Evolutionary conservation across 2,888 invertebrate genomes (phyloP), one percentile per base, ranked within the genome.

Genomic region (Luperina nickerlii): DNA sequence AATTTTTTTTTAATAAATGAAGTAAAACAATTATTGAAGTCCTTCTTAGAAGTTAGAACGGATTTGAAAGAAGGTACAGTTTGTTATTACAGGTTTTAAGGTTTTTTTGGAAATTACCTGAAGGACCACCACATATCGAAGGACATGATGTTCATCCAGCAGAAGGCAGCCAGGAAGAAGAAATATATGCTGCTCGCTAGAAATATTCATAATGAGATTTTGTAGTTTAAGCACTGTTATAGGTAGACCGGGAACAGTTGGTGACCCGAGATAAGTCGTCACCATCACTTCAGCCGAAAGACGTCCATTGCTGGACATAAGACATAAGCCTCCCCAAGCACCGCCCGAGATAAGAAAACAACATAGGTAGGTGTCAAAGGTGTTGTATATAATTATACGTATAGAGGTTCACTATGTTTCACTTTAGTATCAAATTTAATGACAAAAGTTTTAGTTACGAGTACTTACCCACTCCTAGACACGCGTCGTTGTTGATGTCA

Each of bases 121-220:
- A 96, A 96, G 13, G 95, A 95, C 94, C 95, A 96, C 96, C 96
- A 96, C 74, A 96, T 95, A 69, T 96, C 96, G 79, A 92, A 94
- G 1, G 95, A 96, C 96, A 96, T 96, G 4, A 96, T 92, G 77
- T 92, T 96, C 94, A 96, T 95, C 96, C 96, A 96, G 76, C 94
- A 95, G 86, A 96, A 96, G 27, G 92, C 92, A 4, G 96, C 91
- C 85, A 96, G 75, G 63, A 96, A 93, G 83, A 90, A 94, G 86
- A 89, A 96, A 82, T 96, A 96, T 3, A 92, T 92, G 0, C 82
- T 18, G 74, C 91, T 87, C 3, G 94, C 96, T 96, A 92, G 66
- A 94, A 68, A 68, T 20, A 68, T 45, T 18, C n/a, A 45, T 27
- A 68, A 27, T 68, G 2, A 42, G 9, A 45, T 67, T 15, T 66